Base-by-base conservation (phyloP, 1,140 invertebrate genomes). In the Zaprionus ghesquierei region DNA sequence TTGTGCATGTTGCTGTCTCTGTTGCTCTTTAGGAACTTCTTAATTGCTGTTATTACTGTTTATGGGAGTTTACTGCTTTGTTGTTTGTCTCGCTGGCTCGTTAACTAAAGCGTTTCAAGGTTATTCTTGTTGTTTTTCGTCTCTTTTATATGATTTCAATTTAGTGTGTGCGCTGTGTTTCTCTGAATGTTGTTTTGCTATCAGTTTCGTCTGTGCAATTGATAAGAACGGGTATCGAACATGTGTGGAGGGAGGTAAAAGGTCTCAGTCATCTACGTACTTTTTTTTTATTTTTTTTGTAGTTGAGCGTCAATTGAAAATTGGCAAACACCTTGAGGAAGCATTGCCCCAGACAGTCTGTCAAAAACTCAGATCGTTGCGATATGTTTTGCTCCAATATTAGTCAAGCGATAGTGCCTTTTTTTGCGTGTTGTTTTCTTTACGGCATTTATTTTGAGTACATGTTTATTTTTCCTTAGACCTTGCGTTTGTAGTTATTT, bases 161-260 rank as follows among this genome's bases (percentile, higher is more conserved):
- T 74, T 63, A 54, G 60, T 64, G 31, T 13, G 31, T 38, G 5
- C 15, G 35, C 35, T 41, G 15, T 62, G 22, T 63, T 73, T 69
- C 25, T 76, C 66, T 75, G 62, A 69, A 84, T 82, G 60, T 77
- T 84, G 73, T 75, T 84, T 84, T 77, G 76, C 41, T 77, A 75
- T 89, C 73, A 51, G 27, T 9, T 65, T 76, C 35, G 58, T 25
- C 33, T 79, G 20, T 18, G 9, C 50, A 27, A 25, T 60, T 69
- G 64, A 69, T 51, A 63, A 62, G 12, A 63, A 62, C 15, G 2
- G 2, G 13, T 12, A 12, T 13, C 23, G 23, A 15, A 9, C 5
- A 33, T 33, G 10, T 5, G 13, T n/a, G 20, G 22, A n/a, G 13
- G 5, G 20, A 9, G 18, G 13, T 2, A 1, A 12, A 25, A 35